Conservation (phyloP, 1,140 invertebrate genomes). For the Mercenaria mercenaria region DNA sequence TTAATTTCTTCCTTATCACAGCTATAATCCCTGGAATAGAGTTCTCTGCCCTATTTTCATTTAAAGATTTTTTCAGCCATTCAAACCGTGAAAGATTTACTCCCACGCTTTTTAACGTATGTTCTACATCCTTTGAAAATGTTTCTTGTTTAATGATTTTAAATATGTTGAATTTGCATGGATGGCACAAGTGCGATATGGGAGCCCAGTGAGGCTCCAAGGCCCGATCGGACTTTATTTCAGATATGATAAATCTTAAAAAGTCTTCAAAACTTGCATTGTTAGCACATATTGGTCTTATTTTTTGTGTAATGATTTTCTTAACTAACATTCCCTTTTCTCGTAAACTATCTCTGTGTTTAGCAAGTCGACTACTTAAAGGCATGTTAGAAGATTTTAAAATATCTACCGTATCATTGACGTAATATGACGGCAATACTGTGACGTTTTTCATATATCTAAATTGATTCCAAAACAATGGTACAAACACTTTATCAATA, state of each 20-base stretch:
- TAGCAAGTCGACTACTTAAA: constrained; percentile 2
- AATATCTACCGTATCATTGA: constrained; percentile 7
- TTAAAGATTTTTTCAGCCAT: constrained; percentile 37
- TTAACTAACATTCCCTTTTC: constrained; percentile 8
- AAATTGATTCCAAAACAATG: constrained; percentile 53
- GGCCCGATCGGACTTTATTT: background rate
- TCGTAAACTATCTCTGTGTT: background rate
- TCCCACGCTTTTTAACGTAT: constrained; percentile 28
- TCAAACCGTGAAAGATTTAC: constrained; percentile 4
- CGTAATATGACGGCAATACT: background rate
- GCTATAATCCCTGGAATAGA: constrained; percentile 42
- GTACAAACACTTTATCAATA: constrained; percentile 50
- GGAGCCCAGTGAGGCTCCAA: constrained; percentile 58
- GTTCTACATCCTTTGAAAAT: constrained; percentile 39
- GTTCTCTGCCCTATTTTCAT: constrained; percentile 28
- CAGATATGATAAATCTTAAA: constrained; percentile 40
- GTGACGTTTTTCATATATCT: background rate
- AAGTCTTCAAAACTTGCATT: constrained; percentile 57
- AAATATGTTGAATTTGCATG: constrained; percentile 33
- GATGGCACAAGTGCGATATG: constrained; percentile 51
- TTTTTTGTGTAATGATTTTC: background rate
- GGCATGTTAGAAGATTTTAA: constrained; percentile 7
- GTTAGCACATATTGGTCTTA: constrained; percentile 33
- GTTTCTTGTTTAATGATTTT: constrained; percentile 59
- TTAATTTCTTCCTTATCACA: background rate